Evolutionary conservation across 2,888 invertebrate species (phyloP), one percentile per base, ranked within the genome.

Genomic region (Tillus elongatus): DNA sequence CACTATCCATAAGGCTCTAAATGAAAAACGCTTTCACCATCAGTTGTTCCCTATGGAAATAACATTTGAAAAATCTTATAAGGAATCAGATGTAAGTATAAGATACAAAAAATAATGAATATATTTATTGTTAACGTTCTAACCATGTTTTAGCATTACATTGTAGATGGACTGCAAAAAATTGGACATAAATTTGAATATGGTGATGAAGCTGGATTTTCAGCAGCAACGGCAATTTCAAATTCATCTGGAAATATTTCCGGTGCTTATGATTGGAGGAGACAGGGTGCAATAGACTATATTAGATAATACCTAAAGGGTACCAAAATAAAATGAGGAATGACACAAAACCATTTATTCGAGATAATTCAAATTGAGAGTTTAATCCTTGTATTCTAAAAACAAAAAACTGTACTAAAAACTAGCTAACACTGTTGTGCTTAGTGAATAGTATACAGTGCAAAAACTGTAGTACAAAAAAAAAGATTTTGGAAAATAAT

Each of bases 21-120:
- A 70, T 45, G 63, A 65, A 1, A 66, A 66, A 11, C 61, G 79
- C 40, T 44, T 79, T 3, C 80, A 81, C 54, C 78, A 81, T 53
- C 80, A 81, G 51, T 64, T 79, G 19, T 64, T 72, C 28, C 79
- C 79, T 0, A 73, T 74, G 64, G 48, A 58, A 30, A 55, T 76
- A 1, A 55, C 63, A 19, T 66, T 70, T 37, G 77, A 79, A 56
- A 47, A 59, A 14, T 61, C 57, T 6, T 72, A 73, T 51, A 57
- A 68, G 12, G 35, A 58, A 51, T 73, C 6, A 19, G 24, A 19
- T n/a, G 24, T 19, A 19, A 19, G 24, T 19, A n/a, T 8, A 19
- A n/a, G n/a, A 19, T n/a, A n/a, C 6, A 19, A n/a, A 19, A 19
- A 19, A n/a, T 36, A 41, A 15, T 28, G 13, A 24, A 32, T 28